A percentile compares a stretch with the other conserved stretches of the same genome.
phyloP scores from a whole-genome alignment of 2,888 invertebrate genomes.

The Gisinianus flammeolus region DNA sequence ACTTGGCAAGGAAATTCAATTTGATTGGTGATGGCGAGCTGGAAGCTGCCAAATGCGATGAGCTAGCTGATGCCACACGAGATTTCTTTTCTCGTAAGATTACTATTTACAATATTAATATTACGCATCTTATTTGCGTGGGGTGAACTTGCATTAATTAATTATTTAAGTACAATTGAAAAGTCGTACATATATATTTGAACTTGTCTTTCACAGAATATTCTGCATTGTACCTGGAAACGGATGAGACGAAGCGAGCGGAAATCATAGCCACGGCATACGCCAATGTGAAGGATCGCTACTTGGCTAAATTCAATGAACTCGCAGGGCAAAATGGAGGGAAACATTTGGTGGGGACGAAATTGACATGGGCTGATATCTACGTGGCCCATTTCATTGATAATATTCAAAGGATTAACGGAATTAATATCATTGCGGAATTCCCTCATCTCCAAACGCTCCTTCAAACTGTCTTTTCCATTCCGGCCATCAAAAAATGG shows the following conservation, averaged over 20 bases:
- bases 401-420: background rate
- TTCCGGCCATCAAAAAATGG: constrained; percentile 13
- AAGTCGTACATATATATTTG: background rate
- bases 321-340: background rate
- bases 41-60: constrained; percentile 44
- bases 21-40: constrained; percentile 47
- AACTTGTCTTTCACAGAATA: background rate
- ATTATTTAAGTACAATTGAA: background rate
- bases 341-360: constrained; percentile 39
- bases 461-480: background rate
- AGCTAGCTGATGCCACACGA: constrained; percentile 35
- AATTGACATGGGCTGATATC: constrained; percentile 44
- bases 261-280: background rate
- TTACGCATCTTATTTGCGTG: too few relatives aligned
- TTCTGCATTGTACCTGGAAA: background rate
- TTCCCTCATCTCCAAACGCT: background rate
- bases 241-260: background rate
- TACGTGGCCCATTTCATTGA: constrained; percentile 7
- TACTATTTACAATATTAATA: too few relatives aligned
- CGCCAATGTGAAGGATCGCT: background rate
- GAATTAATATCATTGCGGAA: background rate
- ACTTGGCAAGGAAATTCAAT: constrained; percentile 54
- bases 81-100: constrained; percentile 39
- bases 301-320: background rate
- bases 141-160: background rate